A percentile compares a stretch with the other conserved stretches of the same genome.
Evolutionary conservation across 2,113 vertebrate genomes (phyloP).

Genomic region (Australoheros scitulus): DNA sequence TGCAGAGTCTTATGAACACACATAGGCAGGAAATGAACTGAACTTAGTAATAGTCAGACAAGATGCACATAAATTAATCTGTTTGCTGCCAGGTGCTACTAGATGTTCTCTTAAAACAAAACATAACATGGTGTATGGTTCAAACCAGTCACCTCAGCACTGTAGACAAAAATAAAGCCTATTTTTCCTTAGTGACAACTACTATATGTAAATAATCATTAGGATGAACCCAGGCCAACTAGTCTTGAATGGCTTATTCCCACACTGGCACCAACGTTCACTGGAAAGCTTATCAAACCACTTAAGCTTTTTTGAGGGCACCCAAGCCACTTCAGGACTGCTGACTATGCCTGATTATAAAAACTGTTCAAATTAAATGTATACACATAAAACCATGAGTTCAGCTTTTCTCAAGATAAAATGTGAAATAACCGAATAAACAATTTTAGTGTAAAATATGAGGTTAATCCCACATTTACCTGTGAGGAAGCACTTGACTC

Average conservation of each 20-base stretch:
- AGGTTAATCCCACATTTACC: not conserved
- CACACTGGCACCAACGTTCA: conserved; percentile 45
- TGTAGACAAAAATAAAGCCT: not conserved
- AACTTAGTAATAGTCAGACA: not conserved
- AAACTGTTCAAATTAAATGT: not conserved
- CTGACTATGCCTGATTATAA: not conserved
- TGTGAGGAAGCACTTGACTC: not conserved
- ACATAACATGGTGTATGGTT: too few relatives aligned
- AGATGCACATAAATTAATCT: not conserved
- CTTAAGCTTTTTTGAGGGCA: conserved; percentile 22
- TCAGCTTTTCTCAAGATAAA: not conserved
- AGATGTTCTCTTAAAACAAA: not conserved
- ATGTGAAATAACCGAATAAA: not conserved
- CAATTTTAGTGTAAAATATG: not conserved
- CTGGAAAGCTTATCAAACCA: conserved; percentile 44
- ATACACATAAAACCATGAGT: not conserved
- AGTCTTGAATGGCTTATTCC: not conserved
- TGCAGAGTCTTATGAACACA: not conserved
- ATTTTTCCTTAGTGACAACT: not conserved
- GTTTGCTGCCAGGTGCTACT: not conserved
- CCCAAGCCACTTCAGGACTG: not conserved
- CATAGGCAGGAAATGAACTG: not conserved
- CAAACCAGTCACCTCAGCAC: not conserved
- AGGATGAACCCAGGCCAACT: not conserved
- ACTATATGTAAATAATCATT: not conserved